Conservation (phyloP, 2,113 vertebrate genomes). For the Rhinogobius similis region DNA sequence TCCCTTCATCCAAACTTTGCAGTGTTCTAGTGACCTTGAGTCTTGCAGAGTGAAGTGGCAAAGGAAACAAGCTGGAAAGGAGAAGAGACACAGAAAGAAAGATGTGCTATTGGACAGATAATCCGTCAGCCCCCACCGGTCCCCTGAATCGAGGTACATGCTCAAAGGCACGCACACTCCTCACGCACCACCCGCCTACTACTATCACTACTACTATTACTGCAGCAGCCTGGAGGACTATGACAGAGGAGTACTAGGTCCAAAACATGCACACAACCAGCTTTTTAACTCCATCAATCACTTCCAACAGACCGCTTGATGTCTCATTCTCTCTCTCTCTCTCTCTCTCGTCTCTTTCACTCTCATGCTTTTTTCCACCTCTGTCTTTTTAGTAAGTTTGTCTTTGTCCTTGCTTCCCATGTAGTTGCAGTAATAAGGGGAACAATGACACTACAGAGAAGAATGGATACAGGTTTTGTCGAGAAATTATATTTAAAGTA, state of each 20-base stretch:
- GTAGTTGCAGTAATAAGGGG: not conserved
- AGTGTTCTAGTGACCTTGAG: constrained; percentile 77
- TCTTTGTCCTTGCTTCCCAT: constrained; percentile 7
- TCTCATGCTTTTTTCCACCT: constrained; percentile 28
- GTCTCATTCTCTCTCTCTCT: constrained; percentile 37
- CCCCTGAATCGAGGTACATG: constrained; percentile 62
- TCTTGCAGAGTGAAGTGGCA: constrained; percentile 38
- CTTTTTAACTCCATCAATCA: constrained; percentile 59
- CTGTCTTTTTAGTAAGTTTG: constrained; percentile 18
- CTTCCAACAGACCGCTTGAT: constrained; percentile 26
- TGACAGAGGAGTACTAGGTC: constrained; percentile 52
- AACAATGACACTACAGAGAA: not conserved
- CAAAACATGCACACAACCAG: constrained; percentile 50
- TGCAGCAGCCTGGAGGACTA: constrained; percentile 44
- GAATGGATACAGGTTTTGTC: not conserved
- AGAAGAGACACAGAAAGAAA: constrained; percentile 39
- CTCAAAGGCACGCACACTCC: constrained; percentile 36
- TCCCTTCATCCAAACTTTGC: constrained; percentile 68
- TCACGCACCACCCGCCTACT: constrained; percentile 44
- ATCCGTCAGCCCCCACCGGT: constrained; percentile 72
- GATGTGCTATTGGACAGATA: constrained; percentile 69
- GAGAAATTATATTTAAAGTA: not conserved
- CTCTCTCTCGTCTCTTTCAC: constrained; percentile 21
- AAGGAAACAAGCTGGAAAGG: constrained; percentile 46
- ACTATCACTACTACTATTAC: constrained; percentile 29